Evolutionary conservation across 2,888 invertebrate genomes (phyloP), one percentile per base, ranked within the genome.

Genomic region (Gisinianus flammeolus): DNA sequence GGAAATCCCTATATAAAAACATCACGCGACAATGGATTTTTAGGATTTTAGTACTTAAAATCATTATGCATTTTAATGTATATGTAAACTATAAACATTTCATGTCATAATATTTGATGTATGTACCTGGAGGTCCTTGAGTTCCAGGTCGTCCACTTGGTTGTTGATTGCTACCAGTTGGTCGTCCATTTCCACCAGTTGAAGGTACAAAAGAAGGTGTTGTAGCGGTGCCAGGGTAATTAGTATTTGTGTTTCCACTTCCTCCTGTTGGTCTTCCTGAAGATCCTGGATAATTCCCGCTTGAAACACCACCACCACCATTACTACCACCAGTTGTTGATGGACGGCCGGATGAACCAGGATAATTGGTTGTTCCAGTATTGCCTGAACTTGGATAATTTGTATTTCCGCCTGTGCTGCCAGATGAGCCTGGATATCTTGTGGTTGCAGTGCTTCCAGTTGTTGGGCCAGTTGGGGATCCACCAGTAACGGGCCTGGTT

Each of bases 71-170:
- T 10, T 16, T 44, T 6, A 10, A 44, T 44, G 44, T 16, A n/a
- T 54, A n/a, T 54, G 5, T 35, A 35, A 35, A 35, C 35, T 35
- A 35, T 8, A 35, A 35, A n/a, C n/a, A n/a, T n/a, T n/a, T n/a
- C n/a, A n/a, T n/a, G n/a, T n/a, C n/a, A n/a, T n/a, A 35, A 35
- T 35, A 44, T 44, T 44, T 6, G 19, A n/a, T n/a, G n/a, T n/a
- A n/a, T n/a, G 24, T 35, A 10, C 19, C 22, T 68, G 35, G 68
- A 19, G 31, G 22, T 24, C 64, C 64, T 26, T 8, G 31, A 24
- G 74, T 74, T 19, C 68, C 31, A 24, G 76, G 76, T 30, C 75
- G 22, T 64, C 68, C 58, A 6, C 22, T 22, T n/a, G 44, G 19
- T 70, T 33, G 70, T 35, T 19, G n/a, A 28, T 30, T 28, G 35